Conservation (phyloP, 2,797 vertebrate genomes). For the Thamnophis elegans region DNA sequence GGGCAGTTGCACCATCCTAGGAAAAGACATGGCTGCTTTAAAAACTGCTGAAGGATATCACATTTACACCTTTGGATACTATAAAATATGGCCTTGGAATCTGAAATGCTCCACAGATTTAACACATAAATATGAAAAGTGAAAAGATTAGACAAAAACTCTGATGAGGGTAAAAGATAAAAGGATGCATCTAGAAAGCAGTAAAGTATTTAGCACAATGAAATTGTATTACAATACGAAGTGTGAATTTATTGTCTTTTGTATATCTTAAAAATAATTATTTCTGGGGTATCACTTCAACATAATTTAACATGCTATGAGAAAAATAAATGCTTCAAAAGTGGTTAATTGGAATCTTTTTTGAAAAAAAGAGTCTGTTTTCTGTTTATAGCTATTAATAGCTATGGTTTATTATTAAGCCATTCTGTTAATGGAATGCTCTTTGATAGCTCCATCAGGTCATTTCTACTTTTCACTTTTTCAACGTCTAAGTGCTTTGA, state of each 20-base stretch:
- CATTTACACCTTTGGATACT: not conserved
- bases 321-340: not conserved
- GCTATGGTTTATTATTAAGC: not conserved
- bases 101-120: not conserved
- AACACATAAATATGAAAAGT: not conserved
- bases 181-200: not conserved
- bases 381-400: not conserved
- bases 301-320: not conserved
- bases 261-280: not conserved
- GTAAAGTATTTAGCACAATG: not conserved
- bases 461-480: slow-evolving; percentile 2
- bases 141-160: not conserved
- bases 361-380: not conserved
- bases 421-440: not conserved
- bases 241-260: not conserved
- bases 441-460: not conserved
- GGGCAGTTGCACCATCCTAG: not conserved
- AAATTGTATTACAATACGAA: not conserved
- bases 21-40: not conserved
- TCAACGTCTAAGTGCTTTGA: not conserved
- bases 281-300: not conserved
- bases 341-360: not conserved
- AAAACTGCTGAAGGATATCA: not conserved
- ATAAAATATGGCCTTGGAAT: not conserved
- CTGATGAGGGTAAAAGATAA: not conserved